phyloP scores from a whole-genome alignment of 2,888 invertebrate genomes.

The Conomelus anceps region DNA sequence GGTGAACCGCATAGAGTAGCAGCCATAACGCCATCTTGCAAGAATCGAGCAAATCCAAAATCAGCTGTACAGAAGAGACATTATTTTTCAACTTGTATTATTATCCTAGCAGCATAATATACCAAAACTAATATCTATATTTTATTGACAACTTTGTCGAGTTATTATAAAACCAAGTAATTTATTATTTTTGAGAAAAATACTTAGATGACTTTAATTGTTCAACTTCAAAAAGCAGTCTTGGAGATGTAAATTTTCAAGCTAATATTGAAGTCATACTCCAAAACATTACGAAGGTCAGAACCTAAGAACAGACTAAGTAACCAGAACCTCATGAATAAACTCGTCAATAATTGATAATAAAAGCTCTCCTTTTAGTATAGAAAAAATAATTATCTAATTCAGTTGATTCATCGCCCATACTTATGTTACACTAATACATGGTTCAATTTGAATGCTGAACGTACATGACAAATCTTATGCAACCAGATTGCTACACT shows the following conservation, averaged over 20 bases:
- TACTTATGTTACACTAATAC: no score
- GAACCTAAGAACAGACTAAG: not conserved
- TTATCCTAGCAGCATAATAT: not conserved
- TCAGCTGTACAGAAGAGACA: slow-evolving; percentile 61
- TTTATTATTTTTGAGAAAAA: no score
- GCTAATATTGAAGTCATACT: not conserved
- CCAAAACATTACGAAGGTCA: not conserved
- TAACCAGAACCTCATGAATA: not conserved
- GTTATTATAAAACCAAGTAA: no score
- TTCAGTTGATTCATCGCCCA: no score
- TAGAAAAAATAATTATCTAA: no score
- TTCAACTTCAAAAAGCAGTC: not conserved
- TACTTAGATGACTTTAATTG: no score
- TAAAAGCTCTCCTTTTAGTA: no score
- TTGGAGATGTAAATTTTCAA: not conserved
- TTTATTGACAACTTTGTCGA: not conserved
- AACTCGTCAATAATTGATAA: no score
- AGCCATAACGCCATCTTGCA: slow-evolving; percentile 99
- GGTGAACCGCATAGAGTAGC: slow-evolving; percentile 98
- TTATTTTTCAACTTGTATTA: not conserved
- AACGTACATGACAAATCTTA: no score
- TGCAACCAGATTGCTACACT: no score
- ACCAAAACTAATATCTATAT: not conserved
- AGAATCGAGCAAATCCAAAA: slow-evolving; percentile 97
- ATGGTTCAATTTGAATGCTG: no score